A percentile compares a stretch with the other conserved stretches of the same genome.
phyloP scores from a whole-genome alignment of 1,140 invertebrate species.

The Drosophila willistoni region DNA sequence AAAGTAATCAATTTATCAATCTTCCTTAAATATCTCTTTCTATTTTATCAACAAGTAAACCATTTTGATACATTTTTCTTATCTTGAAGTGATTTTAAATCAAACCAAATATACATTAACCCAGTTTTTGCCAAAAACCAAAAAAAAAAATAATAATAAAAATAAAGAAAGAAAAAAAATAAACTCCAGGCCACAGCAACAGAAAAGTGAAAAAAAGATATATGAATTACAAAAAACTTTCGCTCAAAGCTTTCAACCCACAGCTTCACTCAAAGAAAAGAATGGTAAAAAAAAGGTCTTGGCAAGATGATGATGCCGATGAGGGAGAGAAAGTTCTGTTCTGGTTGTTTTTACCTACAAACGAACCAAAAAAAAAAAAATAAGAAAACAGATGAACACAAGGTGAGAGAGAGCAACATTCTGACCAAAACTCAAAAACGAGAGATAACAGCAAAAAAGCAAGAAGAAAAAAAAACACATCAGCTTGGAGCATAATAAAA shows the following conservation, averaged over 20 bases:
- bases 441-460: slow-evolving; percentile 57
- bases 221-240: slow-evolving; percentile 32
- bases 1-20: too few species aligned
- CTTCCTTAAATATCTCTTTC: neutral
- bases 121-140: neutral
- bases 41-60: neutral
- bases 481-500: slow-evolving; percentile 68
- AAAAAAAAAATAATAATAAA: neutral
- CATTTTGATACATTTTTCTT: slow-evolving; percentile 8
- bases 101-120: slow-evolving; percentile 16
- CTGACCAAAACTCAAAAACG: slow-evolving; percentile 33
- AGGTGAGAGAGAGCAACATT: slow-evolving; percentile 52
- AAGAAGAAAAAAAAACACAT: slow-evolving; percentile 8
- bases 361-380: slow-evolving; percentile 29
- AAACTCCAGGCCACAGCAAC: neutral
- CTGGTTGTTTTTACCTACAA: slow-evolving; percentile 28
- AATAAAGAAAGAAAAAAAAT: neutral
- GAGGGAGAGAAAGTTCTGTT: slow-evolving; percentile 48
- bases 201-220: slow-evolving; percentile 13
- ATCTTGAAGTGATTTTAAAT: slow-evolving; percentile 8
- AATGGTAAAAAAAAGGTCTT: neutral
- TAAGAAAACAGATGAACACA: neutral
- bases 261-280: slow-evolving; percentile 21
- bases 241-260: slow-evolving; percentile 44
- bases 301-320: neutral